Conservation (phyloP, 1,140 invertebrate species). For the Halyomorpha halys region DNA sequence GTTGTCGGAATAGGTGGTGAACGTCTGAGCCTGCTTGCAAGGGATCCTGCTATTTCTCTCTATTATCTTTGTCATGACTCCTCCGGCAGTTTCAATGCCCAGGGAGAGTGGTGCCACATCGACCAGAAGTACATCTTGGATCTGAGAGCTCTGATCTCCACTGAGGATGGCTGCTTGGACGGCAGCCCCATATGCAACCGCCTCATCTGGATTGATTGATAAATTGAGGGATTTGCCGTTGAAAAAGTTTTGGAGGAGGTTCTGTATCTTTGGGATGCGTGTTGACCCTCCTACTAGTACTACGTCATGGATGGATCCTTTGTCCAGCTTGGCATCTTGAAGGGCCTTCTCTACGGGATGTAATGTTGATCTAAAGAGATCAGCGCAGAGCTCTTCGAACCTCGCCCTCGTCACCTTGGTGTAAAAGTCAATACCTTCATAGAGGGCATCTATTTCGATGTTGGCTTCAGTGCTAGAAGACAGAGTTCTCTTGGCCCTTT, state of each 20-base stretch:
- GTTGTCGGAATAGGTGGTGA: constrained; percentile 44
- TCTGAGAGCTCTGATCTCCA: constrained; percentile 45
- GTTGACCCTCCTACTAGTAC: constrained; percentile 57
- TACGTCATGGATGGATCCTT: constrained; percentile 47
- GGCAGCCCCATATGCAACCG: constrained; percentile 57
- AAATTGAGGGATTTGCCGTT: constrained; percentile 55
- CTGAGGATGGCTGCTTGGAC: constrained; percentile 48
- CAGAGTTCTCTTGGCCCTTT: constrained; percentile 47
- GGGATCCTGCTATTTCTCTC: constrained; percentile 52
- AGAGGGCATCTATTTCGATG: constrained; percentile 46
- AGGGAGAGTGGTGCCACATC: constrained; percentile 41
- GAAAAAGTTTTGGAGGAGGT: constrained; percentile 51
- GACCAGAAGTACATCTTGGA: constrained; percentile 44
- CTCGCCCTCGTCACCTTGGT: too few relatives aligned
- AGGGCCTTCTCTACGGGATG: constrained; percentile 56
- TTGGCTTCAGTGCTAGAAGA: constrained; percentile 47
- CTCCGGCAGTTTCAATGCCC: constrained; percentile 35
- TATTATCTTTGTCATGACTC: constrained; percentile 49
- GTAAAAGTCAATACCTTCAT: constrained; percentile 49
- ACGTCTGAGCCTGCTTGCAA: too few relatives aligned
- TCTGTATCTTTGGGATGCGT: constrained; percentile 54
- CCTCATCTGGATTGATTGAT: constrained; percentile 55
- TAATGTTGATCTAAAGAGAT: constrained; percentile 47
- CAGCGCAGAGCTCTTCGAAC: too few relatives aligned
- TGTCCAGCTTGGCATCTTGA: constrained; percentile 53